These are phyloP conservation scores for Typhlichthys eigenmanni DNA, from an alignment of 2,797 vertebrate genomes.

Conservation along the genomic window DNA sequence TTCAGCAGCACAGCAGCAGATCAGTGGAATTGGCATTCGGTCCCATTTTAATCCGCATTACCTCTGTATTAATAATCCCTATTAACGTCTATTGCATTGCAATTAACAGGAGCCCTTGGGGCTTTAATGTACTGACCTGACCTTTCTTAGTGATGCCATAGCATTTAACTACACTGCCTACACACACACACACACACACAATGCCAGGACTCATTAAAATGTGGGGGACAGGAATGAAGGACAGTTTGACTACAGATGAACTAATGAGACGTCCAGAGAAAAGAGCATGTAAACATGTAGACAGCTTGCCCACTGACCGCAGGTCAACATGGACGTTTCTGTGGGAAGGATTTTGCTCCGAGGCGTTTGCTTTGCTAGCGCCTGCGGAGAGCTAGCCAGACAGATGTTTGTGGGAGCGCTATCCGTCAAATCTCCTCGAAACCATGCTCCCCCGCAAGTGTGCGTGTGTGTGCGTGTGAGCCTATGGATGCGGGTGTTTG, in stretches of 20 bases:
- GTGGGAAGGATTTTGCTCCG: constrained; percentile 43
- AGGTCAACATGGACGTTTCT: constrained; percentile 40
- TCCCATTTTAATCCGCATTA: constrained; percentile 54
- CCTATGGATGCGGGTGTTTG: not conserved
- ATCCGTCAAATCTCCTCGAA: constrained; percentile 52
- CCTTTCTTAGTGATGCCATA: constrained; percentile 10
- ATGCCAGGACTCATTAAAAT: constrained; percentile 61
- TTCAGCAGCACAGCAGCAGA: not conserved
- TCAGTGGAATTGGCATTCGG: constrained; percentile 20
- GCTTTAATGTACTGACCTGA: constrained; percentile 35
- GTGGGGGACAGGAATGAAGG: constrained; percentile 31
- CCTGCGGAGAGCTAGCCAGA: constrained; percentile 46
- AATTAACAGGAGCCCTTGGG: constrained; percentile 44
- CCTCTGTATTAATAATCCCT: constrained; percentile 41
- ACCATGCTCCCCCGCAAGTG: constrained; percentile 8
- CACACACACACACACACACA: constrained; percentile 9
- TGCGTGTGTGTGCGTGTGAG: not conserved
- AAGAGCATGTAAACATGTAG: constrained; percentile 40
- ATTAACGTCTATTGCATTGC: constrained; percentile 38
- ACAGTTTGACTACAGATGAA: constrained; percentile 54
- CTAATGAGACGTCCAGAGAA: constrained; percentile 54
- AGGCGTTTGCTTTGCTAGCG: constrained; percentile 47
- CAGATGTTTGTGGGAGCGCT: constrained; percentile 52
- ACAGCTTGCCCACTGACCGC: constrained; percentile 46
- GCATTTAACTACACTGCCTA: constrained; percentile 37